Percentiles rank a stretch among this genome's conserved stretches.
phyloP scores from a whole-genome alignment of 2,113 vertebrate species.

The Numenius arquata region DNA sequence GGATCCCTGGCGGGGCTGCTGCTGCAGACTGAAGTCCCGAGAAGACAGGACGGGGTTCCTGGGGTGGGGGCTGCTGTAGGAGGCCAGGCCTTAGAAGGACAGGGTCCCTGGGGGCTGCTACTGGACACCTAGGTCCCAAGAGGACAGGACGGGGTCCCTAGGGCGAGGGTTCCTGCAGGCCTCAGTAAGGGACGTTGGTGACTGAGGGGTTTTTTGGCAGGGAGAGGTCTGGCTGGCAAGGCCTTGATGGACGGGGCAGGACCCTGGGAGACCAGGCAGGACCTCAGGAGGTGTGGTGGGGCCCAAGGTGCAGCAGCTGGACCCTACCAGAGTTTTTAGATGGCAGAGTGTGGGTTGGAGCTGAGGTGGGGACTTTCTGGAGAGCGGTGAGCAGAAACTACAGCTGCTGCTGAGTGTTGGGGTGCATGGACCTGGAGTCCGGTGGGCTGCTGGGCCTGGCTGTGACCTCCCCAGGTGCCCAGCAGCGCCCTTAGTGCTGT shows the following conservation, averaged over 20 bases:
- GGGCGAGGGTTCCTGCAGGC: background rate
- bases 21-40: background rate
- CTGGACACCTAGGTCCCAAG: background rate
- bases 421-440: fast-evolving
- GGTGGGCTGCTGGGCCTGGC: background rate
- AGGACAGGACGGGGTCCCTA: background rate
- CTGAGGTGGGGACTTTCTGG: background rate
- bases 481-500: background rate
- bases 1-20: background rate
- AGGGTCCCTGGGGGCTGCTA: background rate
- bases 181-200: background rate
- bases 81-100: no score
- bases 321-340: fast-evolving
- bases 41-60: fast-evolving
- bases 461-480: background rate
- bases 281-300: fast-evolving
- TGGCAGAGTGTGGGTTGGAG: background rate
- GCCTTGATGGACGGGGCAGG: background rate
- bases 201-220: fast-evolving
- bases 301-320: background rate
- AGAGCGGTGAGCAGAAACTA: background rate
- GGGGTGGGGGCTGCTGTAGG: background rate
- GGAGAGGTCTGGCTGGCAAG: background rate
- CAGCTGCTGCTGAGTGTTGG: background rate
- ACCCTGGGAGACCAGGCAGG: background rate